Evolutionary conservation across 2,113 vertebrate genomes (phyloP).

Genomic region (Melanerpes aurifrons): DNA sequence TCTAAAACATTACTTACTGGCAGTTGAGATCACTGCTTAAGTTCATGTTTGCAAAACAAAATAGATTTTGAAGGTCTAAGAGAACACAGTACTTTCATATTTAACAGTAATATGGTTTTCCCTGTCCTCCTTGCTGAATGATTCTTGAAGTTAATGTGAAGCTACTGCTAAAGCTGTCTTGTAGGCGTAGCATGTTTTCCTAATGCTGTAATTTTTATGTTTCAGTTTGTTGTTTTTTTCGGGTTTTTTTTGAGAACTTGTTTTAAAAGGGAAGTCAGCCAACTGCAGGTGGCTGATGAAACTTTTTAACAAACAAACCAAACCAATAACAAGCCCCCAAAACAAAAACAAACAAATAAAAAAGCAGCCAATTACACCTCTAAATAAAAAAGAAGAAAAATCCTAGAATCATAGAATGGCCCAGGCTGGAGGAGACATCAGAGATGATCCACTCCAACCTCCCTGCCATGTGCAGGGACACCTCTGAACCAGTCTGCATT

Average conservation of each 20-base stretch:
- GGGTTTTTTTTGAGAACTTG: background rate
- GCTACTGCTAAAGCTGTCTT: background rate
- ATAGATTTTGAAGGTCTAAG: background rate
- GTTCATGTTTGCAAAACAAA: background rate
- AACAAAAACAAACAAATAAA: background rate
- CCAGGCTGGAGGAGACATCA: no score
- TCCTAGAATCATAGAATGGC: background rate
- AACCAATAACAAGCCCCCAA: background rate
- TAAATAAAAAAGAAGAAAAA: background rate
- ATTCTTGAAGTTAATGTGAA: background rate
- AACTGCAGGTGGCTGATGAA: background rate
- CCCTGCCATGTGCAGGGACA: no score
- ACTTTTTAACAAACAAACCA: background rate
- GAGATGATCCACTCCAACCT: no score
- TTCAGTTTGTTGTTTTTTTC: background rate
- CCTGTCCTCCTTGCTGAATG: background rate
- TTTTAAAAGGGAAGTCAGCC: background rate
- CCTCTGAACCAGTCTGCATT: no score
- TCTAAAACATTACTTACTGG: background rate
- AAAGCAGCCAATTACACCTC: background rate
- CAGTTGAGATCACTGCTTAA: background rate
- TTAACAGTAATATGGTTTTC: background rate
- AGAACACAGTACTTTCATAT: background rate
- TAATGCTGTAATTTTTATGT: background rate
- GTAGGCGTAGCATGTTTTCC: background rate